Evolutionary conservation across 2,113 vertebrate species (phyloP).

Genomic region (Hyperopisus bebe): DNA sequence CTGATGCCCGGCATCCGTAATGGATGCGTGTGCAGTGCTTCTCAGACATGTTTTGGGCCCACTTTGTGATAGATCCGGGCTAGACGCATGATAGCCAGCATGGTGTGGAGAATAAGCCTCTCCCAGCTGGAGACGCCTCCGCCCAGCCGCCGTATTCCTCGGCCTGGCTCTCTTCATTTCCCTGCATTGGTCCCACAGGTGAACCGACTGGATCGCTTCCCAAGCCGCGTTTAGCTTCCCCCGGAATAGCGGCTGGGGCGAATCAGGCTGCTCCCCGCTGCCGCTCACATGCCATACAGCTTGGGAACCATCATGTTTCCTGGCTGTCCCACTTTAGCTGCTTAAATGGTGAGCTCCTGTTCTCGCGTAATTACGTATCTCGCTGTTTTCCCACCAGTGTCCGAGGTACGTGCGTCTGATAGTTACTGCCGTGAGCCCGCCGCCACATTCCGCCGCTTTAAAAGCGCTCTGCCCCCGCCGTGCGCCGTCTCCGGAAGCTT

Average conservation of each 20-base stretch:
- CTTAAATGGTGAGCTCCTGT: constrained; percentile 8
- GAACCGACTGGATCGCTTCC: neutral
- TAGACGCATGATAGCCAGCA: neutral
- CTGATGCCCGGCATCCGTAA: neutral
- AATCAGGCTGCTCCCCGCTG: neutral
- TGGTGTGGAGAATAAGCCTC: neutral
- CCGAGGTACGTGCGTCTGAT: constrained; percentile 3
- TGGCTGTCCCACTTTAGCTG: neutral
- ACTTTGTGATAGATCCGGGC: neutral
- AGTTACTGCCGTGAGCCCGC: neutral
- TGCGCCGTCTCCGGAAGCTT: neutral
- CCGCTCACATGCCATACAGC: neutral
- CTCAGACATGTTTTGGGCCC: neutral
- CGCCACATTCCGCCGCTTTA: constrained; percentile 16
- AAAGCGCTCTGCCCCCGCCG: neutral
- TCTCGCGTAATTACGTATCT: constrained; percentile 21
- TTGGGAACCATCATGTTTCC: constrained; percentile 14
- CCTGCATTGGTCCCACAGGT: neutral
- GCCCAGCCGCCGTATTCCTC: neutral
- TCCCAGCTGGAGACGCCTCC: neutral
- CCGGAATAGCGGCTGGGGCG: neutral
- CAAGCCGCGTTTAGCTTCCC: neutral
- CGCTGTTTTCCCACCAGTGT: neutral
- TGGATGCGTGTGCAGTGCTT: neutral
- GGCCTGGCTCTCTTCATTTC: neutral